A percentile compares a stretch with the other conserved stretches of the same genome.
Conservation (phyloP, 1,140 invertebrate species). For the Leptonema lineaticorne region DNA sequence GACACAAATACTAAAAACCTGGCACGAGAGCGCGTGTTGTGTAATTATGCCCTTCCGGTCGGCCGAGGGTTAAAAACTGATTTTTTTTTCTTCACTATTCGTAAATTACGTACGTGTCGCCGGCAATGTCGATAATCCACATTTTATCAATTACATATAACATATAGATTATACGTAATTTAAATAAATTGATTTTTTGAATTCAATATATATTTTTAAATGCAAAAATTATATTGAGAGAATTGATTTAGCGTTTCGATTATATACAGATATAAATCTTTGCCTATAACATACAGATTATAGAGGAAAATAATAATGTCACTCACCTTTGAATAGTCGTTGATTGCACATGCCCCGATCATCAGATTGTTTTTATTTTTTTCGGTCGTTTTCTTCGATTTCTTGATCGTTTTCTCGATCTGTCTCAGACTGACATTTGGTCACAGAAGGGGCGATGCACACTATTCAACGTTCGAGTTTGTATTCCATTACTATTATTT, state of each 20-base stretch:
- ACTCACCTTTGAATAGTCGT: conserved; percentile 24
- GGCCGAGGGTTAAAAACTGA: not conserved
- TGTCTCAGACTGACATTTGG: not conserved
- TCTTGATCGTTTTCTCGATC: too few relatives aligned
- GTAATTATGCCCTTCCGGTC: conserved; percentile 39
- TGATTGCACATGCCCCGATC: conserved; percentile 28
- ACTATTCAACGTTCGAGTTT: not conserved
- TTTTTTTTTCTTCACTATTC: conserved; percentile 7
- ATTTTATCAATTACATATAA: too few relatives aligned
- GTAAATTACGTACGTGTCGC: conserved; percentile 20
- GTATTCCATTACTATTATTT: too few relatives aligned
- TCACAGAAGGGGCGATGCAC: not conserved
- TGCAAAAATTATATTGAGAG: too few relatives aligned
- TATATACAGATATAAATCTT: too few relatives aligned
- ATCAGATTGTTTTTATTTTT: conserved; percentile 1
- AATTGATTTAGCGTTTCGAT: too few relatives aligned
- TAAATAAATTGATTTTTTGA: too few relatives aligned
- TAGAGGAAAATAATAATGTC: too few relatives aligned
- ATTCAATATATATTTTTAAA: too few relatives aligned
- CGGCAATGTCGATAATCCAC: too few relatives aligned
- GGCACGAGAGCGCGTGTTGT: conserved; percentile 5
- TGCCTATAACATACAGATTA: too few relatives aligned
- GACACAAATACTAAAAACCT: not conserved
- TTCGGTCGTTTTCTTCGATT: not conserved
- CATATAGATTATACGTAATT: too few relatives aligned